These are phyloP conservation scores for Camelus bactrianus DNA, from an alignment of 2,113 vertebrate genomes.

Conservation along the genomic window DNA sequence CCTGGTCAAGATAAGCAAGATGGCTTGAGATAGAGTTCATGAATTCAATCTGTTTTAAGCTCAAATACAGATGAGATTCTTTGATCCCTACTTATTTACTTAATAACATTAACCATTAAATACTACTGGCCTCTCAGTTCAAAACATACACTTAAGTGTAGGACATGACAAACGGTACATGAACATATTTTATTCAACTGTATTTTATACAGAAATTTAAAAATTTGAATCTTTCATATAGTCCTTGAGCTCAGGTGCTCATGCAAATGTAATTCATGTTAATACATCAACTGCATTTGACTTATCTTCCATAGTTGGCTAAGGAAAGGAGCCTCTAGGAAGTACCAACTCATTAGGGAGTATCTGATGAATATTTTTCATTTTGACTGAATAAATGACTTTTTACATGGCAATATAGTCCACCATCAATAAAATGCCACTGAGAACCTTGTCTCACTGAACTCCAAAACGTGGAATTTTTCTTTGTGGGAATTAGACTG, in stretches of 20 bases:
- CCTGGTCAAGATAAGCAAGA: neutral
- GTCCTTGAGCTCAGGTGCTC: neutral
- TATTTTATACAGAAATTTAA: neutral
- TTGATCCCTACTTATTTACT: neutral
- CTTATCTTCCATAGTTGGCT: neutral
- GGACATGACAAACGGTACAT: neutral
- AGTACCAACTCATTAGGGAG: neutral
- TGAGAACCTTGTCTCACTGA: neutral
- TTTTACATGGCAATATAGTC: constrained; percentile 40
- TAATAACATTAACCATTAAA: neutral
- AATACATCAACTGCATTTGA: neutral
- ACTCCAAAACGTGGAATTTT: neutral
- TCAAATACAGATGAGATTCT: neutral
- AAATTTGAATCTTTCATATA: constrained; percentile 25
- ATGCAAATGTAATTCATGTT: neutral
- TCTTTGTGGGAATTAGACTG: neutral
- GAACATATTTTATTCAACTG: constrained; percentile 17
- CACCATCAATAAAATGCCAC: constrained; percentile 24
- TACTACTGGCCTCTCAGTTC: neutral
- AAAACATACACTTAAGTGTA: neutral
- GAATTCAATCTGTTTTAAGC: neutral
- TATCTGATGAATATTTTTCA: neutral
- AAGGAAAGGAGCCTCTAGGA: constrained; percentile 11
- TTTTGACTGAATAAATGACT: constrained; percentile 21
- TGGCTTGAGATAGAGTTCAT: neutral